Evolutionary conservation across 2,113 vertebrate genomes (phyloP), one percentile per base, ranked within the genome.

Genomic region (Catagonus wagneri): DNA sequence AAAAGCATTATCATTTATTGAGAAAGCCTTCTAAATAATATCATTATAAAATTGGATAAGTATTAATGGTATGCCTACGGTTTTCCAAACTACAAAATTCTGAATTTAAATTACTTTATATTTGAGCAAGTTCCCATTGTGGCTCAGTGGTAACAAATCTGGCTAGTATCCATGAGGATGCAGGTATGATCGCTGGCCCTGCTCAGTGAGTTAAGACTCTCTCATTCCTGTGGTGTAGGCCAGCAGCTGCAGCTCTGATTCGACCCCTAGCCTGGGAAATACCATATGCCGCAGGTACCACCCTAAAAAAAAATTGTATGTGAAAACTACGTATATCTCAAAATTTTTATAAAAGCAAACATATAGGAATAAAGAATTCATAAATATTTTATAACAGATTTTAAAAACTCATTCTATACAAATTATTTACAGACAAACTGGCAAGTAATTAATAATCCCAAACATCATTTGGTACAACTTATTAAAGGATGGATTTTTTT

Each of bases 11-110:
- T 20, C 56, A 84, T 32, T 81, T 87, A 65, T 17, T 88, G 52
- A 87, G 75, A 91, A 89, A 69, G 65, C 19, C n/a, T 94, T 79
- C 74, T 25, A 93, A 88, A 79, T 60, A 69, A 76, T 16, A 29
- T 23, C 60, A 44, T 27, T 56, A 60, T 58, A 29, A 29, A 74
- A 72, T 58, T 79, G 17, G 23, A 3, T 86, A 71, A 71, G 25
- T 72, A 93, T 56, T 69, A 71, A 86, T 71, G 22, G 61, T n/a
- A 66, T 23, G 44, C 14, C 11, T 39, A 84, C 65, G 14, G 19
- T 94, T 78, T 79, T 54, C n/a, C 6, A 92, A 95, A 74, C 20
- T 44, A 61, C 11, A 80, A 65, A 91, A 92, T 68, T 79, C 32
- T 80, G 25, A 83, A 88, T 14, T 89, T 87, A 86, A 52, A 23